Conservation (phyloP, 2,113 vertebrate genomes). For the Brachyhypopomus occidentalis region DNA sequence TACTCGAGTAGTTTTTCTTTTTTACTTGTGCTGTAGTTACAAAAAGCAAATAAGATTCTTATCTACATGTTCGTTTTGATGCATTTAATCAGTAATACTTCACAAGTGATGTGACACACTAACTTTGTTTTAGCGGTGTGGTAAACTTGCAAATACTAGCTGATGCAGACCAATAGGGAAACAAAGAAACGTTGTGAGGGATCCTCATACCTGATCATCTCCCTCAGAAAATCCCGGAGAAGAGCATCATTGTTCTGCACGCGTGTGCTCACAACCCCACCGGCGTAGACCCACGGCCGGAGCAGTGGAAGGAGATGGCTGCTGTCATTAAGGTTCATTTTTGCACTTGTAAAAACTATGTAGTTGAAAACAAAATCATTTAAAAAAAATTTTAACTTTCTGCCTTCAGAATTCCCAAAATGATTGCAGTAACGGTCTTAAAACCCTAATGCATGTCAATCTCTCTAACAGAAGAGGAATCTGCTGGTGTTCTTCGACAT, state of each 20-base stretch:
- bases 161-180: neutral
- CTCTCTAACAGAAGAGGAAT: constrained; percentile 83
- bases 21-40: too few species aligned
- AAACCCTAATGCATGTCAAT: neutral
- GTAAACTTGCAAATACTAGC: neutral
- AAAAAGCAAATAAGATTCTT: too few species aligned
- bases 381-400: neutral
- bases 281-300: constrained; percentile 89
- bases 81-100: too few species aligned
- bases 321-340: constrained; percentile 82
- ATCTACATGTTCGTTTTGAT: too few species aligned
- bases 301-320: constrained; percentile 95
- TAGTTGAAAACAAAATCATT: neutral
- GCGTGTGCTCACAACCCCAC: constrained; percentile 98
- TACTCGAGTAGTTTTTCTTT: too few species aligned
- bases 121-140: too few species aligned
- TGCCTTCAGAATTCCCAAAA: neutral
- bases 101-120: too few species aligned
- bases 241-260: constrained; percentile 89
- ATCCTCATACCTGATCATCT: neutral
- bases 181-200: neutral
- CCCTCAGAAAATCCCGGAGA: constrained; percentile 91
- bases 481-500: constrained; percentile 96
- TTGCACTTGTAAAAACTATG: neutral
- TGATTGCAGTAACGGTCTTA: neutral